These are phyloP conservation scores for Papilio demoleus DNA, from an alignment of 2,888 invertebrate genomes.

Conservation along the genomic window DNA sequence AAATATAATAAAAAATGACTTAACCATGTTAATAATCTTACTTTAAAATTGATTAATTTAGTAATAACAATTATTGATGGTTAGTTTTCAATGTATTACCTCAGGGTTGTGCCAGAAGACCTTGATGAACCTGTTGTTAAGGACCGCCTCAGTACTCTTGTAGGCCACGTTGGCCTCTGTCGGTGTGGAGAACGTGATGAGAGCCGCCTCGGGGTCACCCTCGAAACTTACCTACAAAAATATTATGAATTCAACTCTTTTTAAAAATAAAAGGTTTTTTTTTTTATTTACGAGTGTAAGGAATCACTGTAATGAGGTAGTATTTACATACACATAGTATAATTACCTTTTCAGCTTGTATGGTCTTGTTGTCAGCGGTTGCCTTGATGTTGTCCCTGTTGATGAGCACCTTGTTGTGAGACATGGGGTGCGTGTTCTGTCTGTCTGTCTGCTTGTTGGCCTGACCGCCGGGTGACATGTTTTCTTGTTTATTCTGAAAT, in stretches of 20 bases:
- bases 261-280: no score
- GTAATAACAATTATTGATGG: no score
- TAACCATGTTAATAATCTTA: no score
- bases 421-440: conserved; percentile 57
- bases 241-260: no score
- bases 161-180: conserved; percentile 97
- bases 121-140: conserved; percentile 99
- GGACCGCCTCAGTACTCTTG: conserved; percentile 97
- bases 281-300: no score
- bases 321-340: no score
- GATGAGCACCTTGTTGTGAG: conserved; percentile 79
- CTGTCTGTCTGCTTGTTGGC: conserved; percentile 54
- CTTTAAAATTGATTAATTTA: no score
- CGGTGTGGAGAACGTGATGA: conserved; percentile 95
- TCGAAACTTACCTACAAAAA: conserved; percentile 91
- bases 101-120: conserved; percentile 96
- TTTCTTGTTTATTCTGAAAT: conserved; percentile 84
- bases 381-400: conserved; percentile 78
- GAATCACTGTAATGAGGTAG: no score
- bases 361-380: conserved; percentile 71
- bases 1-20: no score
- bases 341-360: conserved; percentile 57
- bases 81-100: conserved; percentile 52
- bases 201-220: conserved; percentile 95
- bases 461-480: conserved; percentile 64